These are phyloP conservation scores for Turnix velox DNA, from an alignment of 2,113 vertebrate species.

Conservation along the genomic window DNA sequence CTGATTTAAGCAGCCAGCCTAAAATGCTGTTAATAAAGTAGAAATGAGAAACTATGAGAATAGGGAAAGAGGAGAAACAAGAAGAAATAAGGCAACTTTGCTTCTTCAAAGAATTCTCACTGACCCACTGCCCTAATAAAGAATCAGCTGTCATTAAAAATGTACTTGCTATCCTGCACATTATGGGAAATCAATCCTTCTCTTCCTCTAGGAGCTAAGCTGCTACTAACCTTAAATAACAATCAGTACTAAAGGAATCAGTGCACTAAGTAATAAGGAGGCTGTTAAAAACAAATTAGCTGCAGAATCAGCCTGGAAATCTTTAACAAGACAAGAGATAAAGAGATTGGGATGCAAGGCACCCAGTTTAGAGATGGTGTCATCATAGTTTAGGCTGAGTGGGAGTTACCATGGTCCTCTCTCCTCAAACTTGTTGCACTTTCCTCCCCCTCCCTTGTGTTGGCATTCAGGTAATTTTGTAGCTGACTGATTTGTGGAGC, in stretches of 20 bases:
- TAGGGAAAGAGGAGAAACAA: neutral
- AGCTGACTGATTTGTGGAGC: neutral
- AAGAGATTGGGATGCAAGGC: neutral
- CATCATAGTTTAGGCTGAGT: neutral
- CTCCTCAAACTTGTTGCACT: neutral
- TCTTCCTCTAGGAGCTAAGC: neutral
- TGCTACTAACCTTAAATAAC: neutral
- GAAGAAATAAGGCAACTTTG: neutral
- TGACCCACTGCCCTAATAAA: neutral
- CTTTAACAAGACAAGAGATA: neutral
- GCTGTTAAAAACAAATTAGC: constrained; percentile 1
- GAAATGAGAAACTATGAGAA: neutral
- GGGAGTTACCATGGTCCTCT: neutral
- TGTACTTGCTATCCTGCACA: neutral
- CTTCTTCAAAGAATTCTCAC: neutral
- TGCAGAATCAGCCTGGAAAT: constrained; percentile 1
- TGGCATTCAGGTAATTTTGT: neutral
- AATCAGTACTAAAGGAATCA: neutral
- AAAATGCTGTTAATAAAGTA: neutral
- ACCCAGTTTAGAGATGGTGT: neutral
- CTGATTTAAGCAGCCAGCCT: neutral
- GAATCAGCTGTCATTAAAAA: neutral
- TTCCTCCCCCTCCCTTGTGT: neutral
- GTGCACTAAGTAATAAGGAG: neutral
- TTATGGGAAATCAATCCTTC: neutral